Conservation (phyloP, 2,797 vertebrate genomes). For the Kryptopterus vitreolus region DNA sequence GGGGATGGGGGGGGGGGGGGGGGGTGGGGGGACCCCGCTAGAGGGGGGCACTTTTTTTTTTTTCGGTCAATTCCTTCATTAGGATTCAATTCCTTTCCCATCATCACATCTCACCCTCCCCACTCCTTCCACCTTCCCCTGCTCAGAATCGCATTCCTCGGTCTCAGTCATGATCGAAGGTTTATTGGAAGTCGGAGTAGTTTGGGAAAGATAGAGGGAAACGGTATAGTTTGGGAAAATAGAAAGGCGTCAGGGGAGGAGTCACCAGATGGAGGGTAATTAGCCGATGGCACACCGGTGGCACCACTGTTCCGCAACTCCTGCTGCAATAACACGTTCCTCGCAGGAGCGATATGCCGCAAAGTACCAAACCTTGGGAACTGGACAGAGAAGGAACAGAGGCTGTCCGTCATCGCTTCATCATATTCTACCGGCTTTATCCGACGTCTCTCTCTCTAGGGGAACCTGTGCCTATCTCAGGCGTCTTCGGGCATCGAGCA, state of each 20-base stretch:
- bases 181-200: too few species aligned
- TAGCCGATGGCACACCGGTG: constrained; percentile 31
- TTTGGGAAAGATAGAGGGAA: too few species aligned
- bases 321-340: constrained; percentile 30
- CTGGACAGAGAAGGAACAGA: background rate
- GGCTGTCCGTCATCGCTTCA: background rate
- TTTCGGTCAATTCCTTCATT: background rate
- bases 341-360: background rate
- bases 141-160: constrained; percentile 1
- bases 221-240: constrained; percentile 9
- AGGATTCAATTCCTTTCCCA: too few species aligned
- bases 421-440: too few species aligned
- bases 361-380: background rate
- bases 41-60: background rate
- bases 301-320: constrained; percentile 10
- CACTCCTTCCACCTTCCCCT: too few species aligned
- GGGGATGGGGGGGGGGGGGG: background rate
- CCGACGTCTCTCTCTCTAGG: too few species aligned
- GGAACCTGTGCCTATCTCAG: too few species aligned
- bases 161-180: too few species aligned
- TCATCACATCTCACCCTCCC: too few species aligned
- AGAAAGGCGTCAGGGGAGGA: constrained; percentile 34
- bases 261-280: constrained; percentile 46
- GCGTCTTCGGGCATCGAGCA: too few species aligned
- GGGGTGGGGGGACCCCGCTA: too few species aligned